Base-by-base conservation (phyloP, 2,888 invertebrate genomes). In the Stenodera caucasica region DNA sequence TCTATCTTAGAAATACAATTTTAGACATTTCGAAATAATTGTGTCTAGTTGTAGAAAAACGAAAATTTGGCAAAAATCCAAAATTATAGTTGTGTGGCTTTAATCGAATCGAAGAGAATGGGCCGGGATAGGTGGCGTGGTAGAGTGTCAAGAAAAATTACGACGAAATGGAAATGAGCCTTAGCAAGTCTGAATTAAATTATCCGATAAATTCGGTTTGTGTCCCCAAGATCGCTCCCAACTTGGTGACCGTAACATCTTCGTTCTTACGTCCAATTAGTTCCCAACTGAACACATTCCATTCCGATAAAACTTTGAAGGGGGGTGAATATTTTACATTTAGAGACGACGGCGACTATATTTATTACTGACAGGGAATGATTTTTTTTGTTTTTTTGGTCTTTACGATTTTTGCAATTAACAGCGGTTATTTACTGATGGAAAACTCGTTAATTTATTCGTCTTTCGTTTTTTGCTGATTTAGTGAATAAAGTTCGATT, bases 131-230 rank as follows among this genome's bases (percentile, higher is more conserved):
- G 60, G 62, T 21, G 53, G 53, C 49, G 64, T 55, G 61, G 53
- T 33, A 53, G 63, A n/a, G n/a, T 60, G 62, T 64, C 66, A 63
- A 66, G 65, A 70, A 69, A 70, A 68, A 68, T 68, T 67, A 63
- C 65, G 63, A 61, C 61, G 65, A 59, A 67, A 70, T 70, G 70
- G 70, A 70, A 70, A 70, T 70, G 66, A 70, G 67, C 67, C 66
- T 61, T 65, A 65, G 67, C 67, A 66, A 70, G 65, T 67, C n/a
- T n/a, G 67, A 68, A 70, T 68, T 68, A 70, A 70, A 70, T 70
- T 70, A 70, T 67, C 66, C 68, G 66, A 70, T 70, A 70, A 70
- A 70, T 68, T 66, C 60, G 53, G 61, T 66, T 66, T 59, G 49
- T 64, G 65, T 64, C 66, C 62, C 60, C 53, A 60, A 57, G 61